phyloP scores from a whole-genome alignment of 2,797 vertebrate genomes.

The Gobio occitaniae region DNA sequence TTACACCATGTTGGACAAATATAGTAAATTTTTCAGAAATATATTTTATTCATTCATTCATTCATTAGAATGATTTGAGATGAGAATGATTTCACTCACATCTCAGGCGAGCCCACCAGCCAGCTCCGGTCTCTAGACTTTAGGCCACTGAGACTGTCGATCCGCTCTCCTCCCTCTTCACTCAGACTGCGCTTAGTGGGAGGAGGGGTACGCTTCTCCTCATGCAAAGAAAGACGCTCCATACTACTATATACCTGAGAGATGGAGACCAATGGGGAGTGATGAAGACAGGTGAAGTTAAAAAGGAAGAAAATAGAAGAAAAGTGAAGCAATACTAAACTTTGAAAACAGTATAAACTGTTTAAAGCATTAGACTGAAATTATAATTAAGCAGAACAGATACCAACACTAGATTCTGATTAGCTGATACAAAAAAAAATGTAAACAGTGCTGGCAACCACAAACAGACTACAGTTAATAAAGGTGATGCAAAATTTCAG shows the following conservation, averaged over 20 bases:
- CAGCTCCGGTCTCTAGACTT: constrained; percentile 90
- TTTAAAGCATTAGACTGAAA: background rate
- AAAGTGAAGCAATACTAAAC: background rate
- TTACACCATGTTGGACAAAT: background rate
- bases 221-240: constrained; percentile 92
- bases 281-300: background rate
- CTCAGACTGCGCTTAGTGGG: constrained; percentile 95
- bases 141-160: constrained; percentile 85
- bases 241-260: constrained; percentile 95
- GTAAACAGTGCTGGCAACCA: background rate
- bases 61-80: background rate
- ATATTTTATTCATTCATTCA: background rate
- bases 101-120: constrained; percentile 95
- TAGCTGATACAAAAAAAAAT: background rate
- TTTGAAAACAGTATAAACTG: background rate
- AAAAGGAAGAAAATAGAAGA: background rate
- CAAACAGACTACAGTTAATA: background rate
- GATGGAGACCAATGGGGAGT: background rate
- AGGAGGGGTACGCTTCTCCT: constrained; percentile 88
- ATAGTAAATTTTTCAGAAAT: background rate
- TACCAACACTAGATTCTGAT: background rate
- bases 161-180: constrained; percentile 90
- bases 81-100: constrained; percentile 78
- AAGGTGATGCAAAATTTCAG: background rate
- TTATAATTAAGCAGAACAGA: no score